Base-by-base conservation (phyloP, 1,140 invertebrate genomes). In the Pogonognathellus flavescens region DNA sequence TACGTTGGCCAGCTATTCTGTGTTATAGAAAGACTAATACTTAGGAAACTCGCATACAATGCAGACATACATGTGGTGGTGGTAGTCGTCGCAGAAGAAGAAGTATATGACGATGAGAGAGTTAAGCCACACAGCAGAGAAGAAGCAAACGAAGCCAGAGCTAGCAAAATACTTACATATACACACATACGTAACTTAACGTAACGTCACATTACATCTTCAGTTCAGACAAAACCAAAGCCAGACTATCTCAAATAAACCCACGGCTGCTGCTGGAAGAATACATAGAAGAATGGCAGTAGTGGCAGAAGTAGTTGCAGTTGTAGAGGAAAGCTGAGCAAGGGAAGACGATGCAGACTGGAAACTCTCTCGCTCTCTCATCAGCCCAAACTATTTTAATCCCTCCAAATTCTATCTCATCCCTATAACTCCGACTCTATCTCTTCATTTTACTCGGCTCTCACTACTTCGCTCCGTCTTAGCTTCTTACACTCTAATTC, bases 371-470 rank as follows among this genome's bases (percentile, higher is more conserved):
- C 80, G n/a, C 81, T 85, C 84, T 86, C 86, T 87, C 86, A 87
- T 87, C 86, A 87, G 86, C 82, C 82, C 84, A 87, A 87, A 87
- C 86, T 87, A 87, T 87, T 87, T 87, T 87, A 87, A 87, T 87
- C 86, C 86, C 72, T 84, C 72, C 20, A 84, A 87, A 84, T 53
- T 82, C 70, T 66, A 14, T 60, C 59, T 84, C 87, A 57, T 87
- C 76, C 85, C 86, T 84, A 59, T 81, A 81, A 81, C 52, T 81
- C 80, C 80, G 20, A 57, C 50, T 81, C 80, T 81, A 55, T 76
- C 70, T 76, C 70, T 76, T 76, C 70, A 76, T 76, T 76, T 31
- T 81, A 55, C 80, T 53, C 50, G 11, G 22, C 80, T 18, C 53
- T 41, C 80, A 55, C 80, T 59, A 41, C 50, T 59, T 55, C 31